These are phyloP conservation scores for Epinotia demarniana DNA, from an alignment of 2,888 invertebrate species.

Conservation along the genomic window DNA sequence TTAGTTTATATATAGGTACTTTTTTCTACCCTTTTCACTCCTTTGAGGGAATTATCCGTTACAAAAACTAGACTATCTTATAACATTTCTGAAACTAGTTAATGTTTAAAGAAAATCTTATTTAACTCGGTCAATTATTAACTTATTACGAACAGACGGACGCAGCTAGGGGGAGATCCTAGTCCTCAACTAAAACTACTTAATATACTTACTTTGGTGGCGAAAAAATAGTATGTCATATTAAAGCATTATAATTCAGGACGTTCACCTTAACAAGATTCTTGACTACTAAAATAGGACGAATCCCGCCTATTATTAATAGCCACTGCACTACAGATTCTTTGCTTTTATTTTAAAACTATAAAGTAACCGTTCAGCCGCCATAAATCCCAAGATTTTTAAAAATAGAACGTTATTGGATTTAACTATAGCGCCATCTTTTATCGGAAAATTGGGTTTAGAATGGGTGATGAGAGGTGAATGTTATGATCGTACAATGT, in stretches of 20 bases:
- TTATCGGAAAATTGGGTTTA: constrained; percentile 26
- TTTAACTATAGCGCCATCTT: constrained; percentile 38
- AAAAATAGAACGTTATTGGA: constrained; percentile 41
- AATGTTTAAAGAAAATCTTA: no score
- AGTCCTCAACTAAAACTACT: not conserved
- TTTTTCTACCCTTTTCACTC: no score
- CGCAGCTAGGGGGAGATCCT: not conserved
- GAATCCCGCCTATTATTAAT: constrained; percentile 20
- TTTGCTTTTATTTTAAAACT: constrained; percentile 36
- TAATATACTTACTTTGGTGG: no score
- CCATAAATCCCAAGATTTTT: constrained; percentile 35
- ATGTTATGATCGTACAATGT: constrained; percentile 14
- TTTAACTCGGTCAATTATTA: no score
- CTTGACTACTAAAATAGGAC: constrained; percentile 15
- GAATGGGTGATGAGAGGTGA: constrained; percentile 36
- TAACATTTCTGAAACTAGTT: no score
- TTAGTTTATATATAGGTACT: no score
- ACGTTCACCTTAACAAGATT: constrained; percentile 19
- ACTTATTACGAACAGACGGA: not conserved
- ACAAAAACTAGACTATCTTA: no score
- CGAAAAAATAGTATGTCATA: constrained; percentile 1
- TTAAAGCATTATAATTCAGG: not conserved
- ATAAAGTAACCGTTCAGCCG: constrained; percentile 32
- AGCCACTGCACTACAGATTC: constrained; percentile 21
- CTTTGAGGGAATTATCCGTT: no score